Evolutionary conservation across 2,888 invertebrate species (phyloP).

Genomic region (Chloroclystis v-ata): DNA sequence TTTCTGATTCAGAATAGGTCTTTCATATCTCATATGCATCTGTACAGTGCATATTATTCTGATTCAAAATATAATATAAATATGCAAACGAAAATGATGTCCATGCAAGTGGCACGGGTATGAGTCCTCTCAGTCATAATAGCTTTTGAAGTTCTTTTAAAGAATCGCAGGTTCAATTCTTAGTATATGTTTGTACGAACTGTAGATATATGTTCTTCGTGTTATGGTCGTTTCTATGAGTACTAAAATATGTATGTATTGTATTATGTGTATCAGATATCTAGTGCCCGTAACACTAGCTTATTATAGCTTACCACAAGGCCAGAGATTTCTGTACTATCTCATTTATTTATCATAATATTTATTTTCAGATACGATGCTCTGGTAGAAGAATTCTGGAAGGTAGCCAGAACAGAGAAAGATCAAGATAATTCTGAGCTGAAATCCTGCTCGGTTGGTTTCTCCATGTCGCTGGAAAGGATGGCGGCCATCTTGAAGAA

Average conservation of each 20-base stretch:
- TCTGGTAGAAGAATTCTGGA: constrained; percentile 85
- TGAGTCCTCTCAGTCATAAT: no score
- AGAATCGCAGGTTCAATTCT: no score
- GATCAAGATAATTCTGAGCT: constrained; percentile 48
- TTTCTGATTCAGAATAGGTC: no score
- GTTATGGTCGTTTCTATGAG: not conserved
- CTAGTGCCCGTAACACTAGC: not conserved
- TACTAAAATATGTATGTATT: not conserved
- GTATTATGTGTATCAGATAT: not conserved
- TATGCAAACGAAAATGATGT: no score
- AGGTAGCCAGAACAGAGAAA: constrained; percentile 57
- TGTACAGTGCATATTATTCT: no score
- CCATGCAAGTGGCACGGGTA: no score
- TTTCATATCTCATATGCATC: no score
- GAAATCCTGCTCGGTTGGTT: constrained; percentile 82
- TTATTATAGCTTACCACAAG: not conserved
- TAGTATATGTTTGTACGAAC: no score
- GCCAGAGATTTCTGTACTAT: not conserved
- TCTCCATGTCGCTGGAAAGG: constrained; percentile 90
- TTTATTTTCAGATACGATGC: constrained; percentile 89
- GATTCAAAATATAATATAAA: no score
- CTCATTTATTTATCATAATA: not conserved
- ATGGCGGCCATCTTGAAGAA: constrained; percentile 80
- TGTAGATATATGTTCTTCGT: not conserved
- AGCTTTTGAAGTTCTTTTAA: no score